A percentile compares a stretch with the other conserved stretches of the same genome.
These are phyloP conservation scores for Philopotamus ludificatus DNA, from an alignment of 1,140 invertebrate genomes.

Conservation along the genomic window DNA sequence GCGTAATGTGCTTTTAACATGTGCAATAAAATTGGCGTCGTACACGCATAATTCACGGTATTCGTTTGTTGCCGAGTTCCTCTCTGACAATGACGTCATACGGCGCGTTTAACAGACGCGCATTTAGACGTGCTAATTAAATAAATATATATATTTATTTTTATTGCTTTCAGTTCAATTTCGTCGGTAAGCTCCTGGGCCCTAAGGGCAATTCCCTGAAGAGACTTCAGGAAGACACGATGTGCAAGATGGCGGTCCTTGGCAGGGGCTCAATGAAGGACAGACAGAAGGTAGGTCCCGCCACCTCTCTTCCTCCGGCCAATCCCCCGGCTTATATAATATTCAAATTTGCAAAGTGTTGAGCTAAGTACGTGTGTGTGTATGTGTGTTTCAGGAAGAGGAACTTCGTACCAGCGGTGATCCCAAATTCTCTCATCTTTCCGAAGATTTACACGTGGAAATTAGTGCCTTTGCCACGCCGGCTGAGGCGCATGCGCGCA, in stretches of 20 bases:
- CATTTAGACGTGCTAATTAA: too few species aligned
- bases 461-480: slow-evolving; percentile 83
- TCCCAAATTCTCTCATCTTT: slow-evolving; percentile 85
- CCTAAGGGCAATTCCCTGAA: slow-evolving; percentile 90
- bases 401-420: slow-evolving; percentile 80
- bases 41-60: too few species aligned
- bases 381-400: too few species aligned
- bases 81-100: too few species aligned
- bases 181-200: slow-evolving; percentile 87
- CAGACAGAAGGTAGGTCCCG: slow-evolving; percentile 71
- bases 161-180: slow-evolving; percentile 76
- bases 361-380: too few species aligned
- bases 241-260: slow-evolving; percentile 90
- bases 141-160: slow-evolving; percentile 16
- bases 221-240: slow-evolving; percentile 85
- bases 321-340: too few species aligned
- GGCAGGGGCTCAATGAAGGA: slow-evolving; percentile 89
- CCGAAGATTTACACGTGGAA: slow-evolving; percentile 87
- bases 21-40: too few species aligned
- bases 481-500: slow-evolving; percentile 84
- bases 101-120: too few species aligned
- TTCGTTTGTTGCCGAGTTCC: too few species aligned
- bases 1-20: too few species aligned
- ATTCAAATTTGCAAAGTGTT: too few species aligned
- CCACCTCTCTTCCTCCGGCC: too few species aligned